These are phyloP conservation scores for Lasioglossum figueresi DNA, from an alignment of 2,888 invertebrate species.

Conservation along the genomic window DNA sequence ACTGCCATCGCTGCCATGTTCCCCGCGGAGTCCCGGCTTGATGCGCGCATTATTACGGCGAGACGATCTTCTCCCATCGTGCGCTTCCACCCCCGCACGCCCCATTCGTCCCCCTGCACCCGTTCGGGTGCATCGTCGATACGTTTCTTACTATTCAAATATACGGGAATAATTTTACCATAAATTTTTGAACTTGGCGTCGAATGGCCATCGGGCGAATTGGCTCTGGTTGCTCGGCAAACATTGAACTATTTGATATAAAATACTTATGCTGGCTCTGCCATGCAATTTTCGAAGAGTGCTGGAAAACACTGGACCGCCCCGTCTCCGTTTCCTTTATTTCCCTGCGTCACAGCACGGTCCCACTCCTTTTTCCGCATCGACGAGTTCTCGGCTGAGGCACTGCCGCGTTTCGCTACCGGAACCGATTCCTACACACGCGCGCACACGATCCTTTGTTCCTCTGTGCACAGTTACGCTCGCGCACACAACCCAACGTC, in stretches of 20 bases:
- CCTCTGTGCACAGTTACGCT: constrained; percentile 3
- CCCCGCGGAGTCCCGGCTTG: constrained; percentile 13
- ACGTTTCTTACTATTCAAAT: constrained; percentile 63
- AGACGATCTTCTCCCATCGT: constrained; percentile 30
- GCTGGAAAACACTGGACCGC: constrained; percentile 70
- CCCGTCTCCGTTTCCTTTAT: constrained; percentile 1
- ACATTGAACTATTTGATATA: constrained; percentile 77
- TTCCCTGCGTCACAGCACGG: constrained; percentile 9
- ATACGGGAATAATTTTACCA: constrained; percentile 75
- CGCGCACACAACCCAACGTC: neutral
- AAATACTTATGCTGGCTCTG: constrained; percentile 75
- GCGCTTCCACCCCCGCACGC: neutral
- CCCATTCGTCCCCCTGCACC: neutral
- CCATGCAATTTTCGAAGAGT: constrained; percentile 77
- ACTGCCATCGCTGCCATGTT: constrained; percentile 50
- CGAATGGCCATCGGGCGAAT: constrained; percentile 73
- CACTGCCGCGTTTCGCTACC: constrained; percentile 44
- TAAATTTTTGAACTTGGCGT: constrained; percentile 76
- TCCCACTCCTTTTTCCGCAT: constrained; percentile 23
- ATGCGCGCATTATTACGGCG: constrained; percentile 52
- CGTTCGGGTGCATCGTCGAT: constrained; percentile 30
- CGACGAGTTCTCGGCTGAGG: constrained; percentile 51
- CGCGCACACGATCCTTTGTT: constrained; percentile 17
- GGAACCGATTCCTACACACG: constrained; percentile 36
- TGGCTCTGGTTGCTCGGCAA: constrained; percentile 75